Percentiles rank a stretch among this genome's conserved stretches.
Conservation (phyloP, 2,113 vertebrate genomes). For the Rhineura floridana region DNA sequence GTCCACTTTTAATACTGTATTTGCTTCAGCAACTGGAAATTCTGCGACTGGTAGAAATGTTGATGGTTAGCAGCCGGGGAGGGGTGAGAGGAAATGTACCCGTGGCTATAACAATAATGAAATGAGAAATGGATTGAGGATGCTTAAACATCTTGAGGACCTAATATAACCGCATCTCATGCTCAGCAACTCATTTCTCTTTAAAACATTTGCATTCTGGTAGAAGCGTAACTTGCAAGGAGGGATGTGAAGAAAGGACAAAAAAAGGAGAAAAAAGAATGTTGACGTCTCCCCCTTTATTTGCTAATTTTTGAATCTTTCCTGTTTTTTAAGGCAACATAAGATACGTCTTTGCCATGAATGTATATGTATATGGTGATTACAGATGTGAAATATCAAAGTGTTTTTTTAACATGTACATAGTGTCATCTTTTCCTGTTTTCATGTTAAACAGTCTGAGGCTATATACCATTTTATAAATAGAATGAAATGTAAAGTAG, state of each 20-base stretch:
- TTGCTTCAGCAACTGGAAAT: slow-evolving; percentile 1
- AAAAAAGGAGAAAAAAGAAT: background rate
- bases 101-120: slow-evolving; percentile 12
- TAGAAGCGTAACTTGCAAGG: slow-evolving; percentile 20
- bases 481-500: slow-evolving; percentile 59
- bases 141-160: slow-evolving; percentile 3
- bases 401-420: slow-evolving; percentile 65
- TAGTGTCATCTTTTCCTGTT: slow-evolving; percentile 62
- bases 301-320: slow-evolving; percentile 36
- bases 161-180: background rate
- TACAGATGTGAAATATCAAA: slow-evolving; percentile 60
- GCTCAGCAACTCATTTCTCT: slow-evolving; percentile 25
- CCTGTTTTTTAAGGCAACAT: slow-evolving; percentile 48
- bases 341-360: slow-evolving; percentile 64
- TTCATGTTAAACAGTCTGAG: slow-evolving; percentile 59
- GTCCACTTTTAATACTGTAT: background rate
- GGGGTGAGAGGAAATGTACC: background rate
- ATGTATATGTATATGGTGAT: slow-evolving; percentile 72
- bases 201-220: slow-evolving; percentile 26
- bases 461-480: slow-evolving; percentile 77
- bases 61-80: slow-evolving; percentile 6
- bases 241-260: background rate
- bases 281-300: background rate
- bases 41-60: slow-evolving; percentile 2
- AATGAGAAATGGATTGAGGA: slow-evolving; percentile 18